Evolutionary conservation across 92 coral and sea anemone species (phyloP), one percentile per base, ranked within the genome.

Genomic region (Pocillopora grandis): DNA sequence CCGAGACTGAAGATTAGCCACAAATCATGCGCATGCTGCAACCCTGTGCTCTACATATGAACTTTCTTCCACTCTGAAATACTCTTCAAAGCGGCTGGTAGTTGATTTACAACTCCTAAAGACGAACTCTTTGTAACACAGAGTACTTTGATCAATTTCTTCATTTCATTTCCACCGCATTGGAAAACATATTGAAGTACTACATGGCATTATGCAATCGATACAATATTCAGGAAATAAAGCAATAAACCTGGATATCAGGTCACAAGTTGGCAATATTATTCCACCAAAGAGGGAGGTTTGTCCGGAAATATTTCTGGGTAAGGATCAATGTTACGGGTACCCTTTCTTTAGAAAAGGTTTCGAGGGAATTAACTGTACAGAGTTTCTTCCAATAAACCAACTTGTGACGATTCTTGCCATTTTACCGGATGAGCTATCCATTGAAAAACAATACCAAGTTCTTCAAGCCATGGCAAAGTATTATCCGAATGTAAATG

Each of bases 331-430:
- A 27, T 83, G 92, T 2, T 91, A 88, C 71, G 98, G 98, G 0
- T 96, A 93, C 65, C 98, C 98, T 7, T 96, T 81, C 58, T 96
- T 93, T 75, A 90, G 98, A 36, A 92, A 76, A 66, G 98, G 98
- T 31, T 96, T 96, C 72, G 86, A 85, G 48, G 81, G 93, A 36
- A 42, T 88, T 19, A 92, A 94, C 80, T 96, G 98, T 64, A 84
- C 96, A 2, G 84, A 94, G 20, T 86, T 62, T 78, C 77, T 90
- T 52, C 98, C 96, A 33, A 67, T 90, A 19, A 80, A 72, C 18
- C 77, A 85, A 11, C 89, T 96, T 12, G 90, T 96, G 12, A 94
- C 98, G 33, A 27, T 94, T 18, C 18, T 96, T 35, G 71, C 92
- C 14, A 90, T 81, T 49, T 80, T 90, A 35, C 87, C 86, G 8